Evolutionary conservation across 1,140 invertebrate genomes (phyloP).

Genomic region (Thrips palmi): DNA sequence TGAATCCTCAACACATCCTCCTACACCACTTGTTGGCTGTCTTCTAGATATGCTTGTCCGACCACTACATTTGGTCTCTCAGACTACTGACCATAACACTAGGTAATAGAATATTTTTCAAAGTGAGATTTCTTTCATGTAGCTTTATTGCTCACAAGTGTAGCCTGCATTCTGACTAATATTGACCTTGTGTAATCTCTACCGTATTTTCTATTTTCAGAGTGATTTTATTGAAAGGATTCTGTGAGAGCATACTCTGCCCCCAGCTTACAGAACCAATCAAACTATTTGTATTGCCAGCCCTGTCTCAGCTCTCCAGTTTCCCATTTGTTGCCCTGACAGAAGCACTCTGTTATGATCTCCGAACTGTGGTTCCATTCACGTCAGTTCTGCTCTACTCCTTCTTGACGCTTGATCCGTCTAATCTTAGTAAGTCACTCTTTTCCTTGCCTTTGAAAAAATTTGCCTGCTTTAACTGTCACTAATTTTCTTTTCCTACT

Average conservation of each 20-base stretch:
- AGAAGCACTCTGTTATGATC: slow-evolving; percentile 9
- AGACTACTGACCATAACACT: slow-evolving; percentile 9
- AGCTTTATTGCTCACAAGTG: no score
- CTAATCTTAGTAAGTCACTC: no score
- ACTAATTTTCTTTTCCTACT: no score
- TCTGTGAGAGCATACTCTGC: slow-evolving; percentile 30
- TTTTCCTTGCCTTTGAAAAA: no score
- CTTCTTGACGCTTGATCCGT: slow-evolving; percentile 21
- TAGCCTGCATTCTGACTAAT: background rate
- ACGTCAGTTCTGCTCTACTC: slow-evolving; percentile 12
- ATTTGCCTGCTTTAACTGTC: no score
- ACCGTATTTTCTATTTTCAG: slow-evolving; percentile 17
- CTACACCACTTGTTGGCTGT: slow-evolving; percentile 51
- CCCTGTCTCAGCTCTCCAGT: slow-evolving; percentile 24
- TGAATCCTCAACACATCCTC: slow-evolving; percentile 43
- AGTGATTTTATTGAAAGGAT: slow-evolving; percentile 25
- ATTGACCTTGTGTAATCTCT: no score
- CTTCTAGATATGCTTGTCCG: slow-evolving; percentile 56
- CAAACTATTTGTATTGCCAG: slow-evolving; percentile 33
- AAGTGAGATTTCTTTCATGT: no score
- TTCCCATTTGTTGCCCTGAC: slow-evolving; percentile 31
- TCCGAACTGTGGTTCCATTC: background rate
- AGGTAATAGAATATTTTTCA: background rate
- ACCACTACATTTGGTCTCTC: slow-evolving; percentile 36
- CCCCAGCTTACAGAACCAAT: slow-evolving; percentile 32